Evolutionary conservation across 2,888 invertebrate genomes (phyloP), one percentile per base, ranked within the genome.

Genomic region (Drosophila pullipes): DNA sequence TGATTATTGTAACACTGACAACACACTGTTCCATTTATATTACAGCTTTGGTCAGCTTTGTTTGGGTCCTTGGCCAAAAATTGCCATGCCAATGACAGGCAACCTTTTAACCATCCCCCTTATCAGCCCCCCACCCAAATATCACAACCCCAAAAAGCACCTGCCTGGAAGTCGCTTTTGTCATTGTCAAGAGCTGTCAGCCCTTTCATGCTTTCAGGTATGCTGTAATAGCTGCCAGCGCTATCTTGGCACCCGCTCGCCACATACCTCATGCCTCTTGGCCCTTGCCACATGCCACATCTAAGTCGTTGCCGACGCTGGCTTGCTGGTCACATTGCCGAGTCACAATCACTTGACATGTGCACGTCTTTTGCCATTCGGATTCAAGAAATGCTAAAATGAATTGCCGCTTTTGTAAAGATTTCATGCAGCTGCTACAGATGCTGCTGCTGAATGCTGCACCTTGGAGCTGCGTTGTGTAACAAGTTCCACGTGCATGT

Each of bases 401-500:
- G 91, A 91, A 91, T 91, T 81, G 90, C 82, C 83, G 85, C 82
- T 83, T 86, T 89, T 79, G 82, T 78, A 82, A 81, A 82, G 85
- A 90, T 87, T 89, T 89, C 85, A 83, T 79, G 76, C 83, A 83
- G 65, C 63, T 74, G 80, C 58, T 71, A 52, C 64, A 69, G 69
- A 69, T 58, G 44, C 16, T 39, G 52, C 55, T 58, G 76, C 57
- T 69, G 58, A 57, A 47, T 77, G 70, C 50, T 70, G 59, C 54
- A 68, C 72, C 65, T 61, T 62, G 52, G 63, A 58, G 64, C 47
- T 66, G 63, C 75, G 75, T 83, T 69, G 77, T 78, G 77, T 87
- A 85, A 84, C 90, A 89, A 89, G 87, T 87, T 87, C 62, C 88
- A 88, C 89, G 86, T 90, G 84, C 90, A 89, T 87, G 87, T 90